phyloP scores from a whole-genome alignment of 2,113 vertebrate genomes.

The Nibea albiflora region DNA sequence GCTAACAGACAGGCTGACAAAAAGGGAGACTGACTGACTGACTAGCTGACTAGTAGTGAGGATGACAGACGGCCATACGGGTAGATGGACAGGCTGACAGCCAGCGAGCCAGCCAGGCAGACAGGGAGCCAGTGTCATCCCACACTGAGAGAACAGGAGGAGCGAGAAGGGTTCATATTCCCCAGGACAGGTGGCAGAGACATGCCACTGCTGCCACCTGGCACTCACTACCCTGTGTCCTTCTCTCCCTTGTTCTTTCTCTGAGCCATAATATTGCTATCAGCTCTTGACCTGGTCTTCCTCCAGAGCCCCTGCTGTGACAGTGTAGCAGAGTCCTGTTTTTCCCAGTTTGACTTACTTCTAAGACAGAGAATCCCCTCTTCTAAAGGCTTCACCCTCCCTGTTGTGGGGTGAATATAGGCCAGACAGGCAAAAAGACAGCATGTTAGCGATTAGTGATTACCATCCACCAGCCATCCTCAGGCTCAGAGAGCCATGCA shows the following conservation, averaged over 20 bases:
- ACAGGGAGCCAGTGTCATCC: conserved; percentile 75
- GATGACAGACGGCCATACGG: conserved; percentile 69
- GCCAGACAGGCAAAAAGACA: conserved; percentile 47
- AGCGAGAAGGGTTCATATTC: conserved; percentile 74
- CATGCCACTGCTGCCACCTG: conserved; percentile 80
- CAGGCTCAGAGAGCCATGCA: conserved; percentile 44
- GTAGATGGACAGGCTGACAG: conserved; percentile 73
- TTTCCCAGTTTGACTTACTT: conserved; percentile 50
- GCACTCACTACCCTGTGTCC: conserved; percentile 62
- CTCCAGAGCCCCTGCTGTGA: conserved; percentile 52
- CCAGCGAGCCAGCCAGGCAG: conserved; percentile 66
- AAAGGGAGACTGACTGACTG: conserved; percentile 39
- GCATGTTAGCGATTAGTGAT: conserved; percentile 47
- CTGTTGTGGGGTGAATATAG: conserved; percentile 12
- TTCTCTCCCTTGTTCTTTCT: conserved; percentile 56
- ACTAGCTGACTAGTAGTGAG: conserved; percentile 55
- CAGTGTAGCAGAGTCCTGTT: conserved; percentile 21
- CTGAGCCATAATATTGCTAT: conserved; percentile 70
- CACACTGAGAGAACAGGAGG: conserved; percentile 81
- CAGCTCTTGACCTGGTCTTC: conserved; percentile 73
- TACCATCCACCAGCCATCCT: conserved; percentile 32
- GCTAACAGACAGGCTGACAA: conserved; percentile 50
- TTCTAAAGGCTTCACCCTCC: conserved; percentile 35
- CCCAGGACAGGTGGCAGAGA: conserved; percentile 80
- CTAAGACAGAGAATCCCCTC: conserved; percentile 37